Base-by-base conservation (phyloP, 2,113 vertebrate species). In the Cyanoramphus novaezelandiae region DNA sequence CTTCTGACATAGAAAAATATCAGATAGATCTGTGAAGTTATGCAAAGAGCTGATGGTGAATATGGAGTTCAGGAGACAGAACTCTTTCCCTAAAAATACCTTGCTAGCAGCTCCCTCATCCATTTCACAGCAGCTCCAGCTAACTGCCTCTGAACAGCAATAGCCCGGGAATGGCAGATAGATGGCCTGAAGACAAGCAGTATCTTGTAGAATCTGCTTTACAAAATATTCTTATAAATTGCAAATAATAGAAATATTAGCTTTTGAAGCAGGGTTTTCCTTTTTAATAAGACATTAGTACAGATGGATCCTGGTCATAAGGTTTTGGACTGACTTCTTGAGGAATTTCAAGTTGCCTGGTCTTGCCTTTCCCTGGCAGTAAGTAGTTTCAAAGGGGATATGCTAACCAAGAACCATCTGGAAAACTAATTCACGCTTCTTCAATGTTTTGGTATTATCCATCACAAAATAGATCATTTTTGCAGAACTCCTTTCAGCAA, bases 301-400 rank as follows among this genome's bases (percentile, higher is more conserved):
- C 92, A 88, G 80, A 92, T 96, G 93, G 80, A 83, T 91, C 39
- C 74, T 83, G 69, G 72, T 94, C 72, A 92, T 90, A 96, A 94
- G 86, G 72, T 88, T 95, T 95, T 90, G 72, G 88, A 82, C 53
- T 79, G 82, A 86, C 44, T 96, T 60, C 71, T 91, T 70, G 72
- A 70, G 88, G 90, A 88, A 93, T 94, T 97, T 92, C n/a, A 17
- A 46, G 55, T 95, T 88, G 82, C 49, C 47, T 89, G 43, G 20
- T 81, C 86, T 96, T 97, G 80, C 70, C 62, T 95, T 92, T 96
- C 90, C 77, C 60, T 92, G 35, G 81, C 92, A 82, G 72, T 85
- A 95, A 89, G 90, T 76, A 82, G 47, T 91, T 97, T 96, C 80
- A 86, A 93, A 81, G 76, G 24, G 64, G 43, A 41, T 86, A 53